Evolutionary conservation across 2,113 vertebrate species (phyloP).

Genomic region (Paramisgurnus dabryanus): DNA sequence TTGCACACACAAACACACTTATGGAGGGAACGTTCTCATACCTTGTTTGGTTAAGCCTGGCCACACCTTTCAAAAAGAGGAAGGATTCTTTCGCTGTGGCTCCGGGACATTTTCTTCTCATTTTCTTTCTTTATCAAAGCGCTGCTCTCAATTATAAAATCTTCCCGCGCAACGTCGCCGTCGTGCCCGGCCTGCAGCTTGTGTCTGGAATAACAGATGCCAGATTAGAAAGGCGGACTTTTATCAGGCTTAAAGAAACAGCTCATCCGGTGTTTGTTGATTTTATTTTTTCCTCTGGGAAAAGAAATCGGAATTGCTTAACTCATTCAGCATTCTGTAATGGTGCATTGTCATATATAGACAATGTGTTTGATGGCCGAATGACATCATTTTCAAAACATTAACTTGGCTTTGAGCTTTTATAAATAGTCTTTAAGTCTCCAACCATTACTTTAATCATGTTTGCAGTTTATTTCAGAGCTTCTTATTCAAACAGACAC

Average conservation of each 20-base stretch:
- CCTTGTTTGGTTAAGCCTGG: conserved; percentile 27
- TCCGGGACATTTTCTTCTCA: conserved; percentile 65
- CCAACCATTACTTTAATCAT: too few relatives aligned
- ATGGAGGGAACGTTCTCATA: neutral
- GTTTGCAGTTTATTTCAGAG: neutral
- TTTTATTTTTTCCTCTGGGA: conserved; percentile 16
- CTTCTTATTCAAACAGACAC: conserved; percentile 47
- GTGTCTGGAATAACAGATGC: conserved; percentile 72
- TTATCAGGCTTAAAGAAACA: conserved; percentile 7
- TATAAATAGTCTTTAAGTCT: too few relatives aligned
- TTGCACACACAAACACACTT: conserved; percentile 15
- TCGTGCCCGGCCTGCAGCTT: conserved; percentile 53
- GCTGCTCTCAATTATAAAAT: conserved; percentile 68
- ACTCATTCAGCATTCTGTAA: neutral
- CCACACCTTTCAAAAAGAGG: conserved; percentile 52
- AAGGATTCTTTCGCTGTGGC: conserved; percentile 58
- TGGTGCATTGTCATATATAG: neutral
- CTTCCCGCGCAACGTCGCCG: conserved; percentile 47
- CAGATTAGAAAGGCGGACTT: conserved; percentile 68
- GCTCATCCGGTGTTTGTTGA: neutral
- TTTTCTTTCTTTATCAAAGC: conserved; percentile 73
- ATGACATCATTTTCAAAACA: neutral
- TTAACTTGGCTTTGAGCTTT: too few relatives aligned
- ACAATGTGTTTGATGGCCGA: neutral
- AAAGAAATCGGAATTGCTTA: conserved; percentile 45